phyloP scores from a whole-genome alignment of 1,140 invertebrate species.

The Scylla paramamosain region DNA sequence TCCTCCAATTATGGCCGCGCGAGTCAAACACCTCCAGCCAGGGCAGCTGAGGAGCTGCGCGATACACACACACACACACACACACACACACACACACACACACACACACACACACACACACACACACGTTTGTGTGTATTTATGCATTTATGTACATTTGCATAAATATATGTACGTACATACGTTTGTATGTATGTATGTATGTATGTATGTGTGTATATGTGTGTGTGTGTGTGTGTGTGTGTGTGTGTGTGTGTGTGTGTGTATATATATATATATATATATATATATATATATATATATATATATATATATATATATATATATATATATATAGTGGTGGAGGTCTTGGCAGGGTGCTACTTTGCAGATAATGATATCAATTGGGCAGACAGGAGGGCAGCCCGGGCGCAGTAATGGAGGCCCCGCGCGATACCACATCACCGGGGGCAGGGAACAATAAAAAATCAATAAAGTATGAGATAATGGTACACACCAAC shows the following conservation, averaged over 20 bases:
- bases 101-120: not conserved
- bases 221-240: not conserved
- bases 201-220: slow-evolving; percentile 31
- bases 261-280: slow-evolving; percentile 44
- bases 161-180: slow-evolving; percentile 33
- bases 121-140: slow-evolving; percentile 11
- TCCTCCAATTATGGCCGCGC: too few species aligned
- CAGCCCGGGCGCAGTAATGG: not conserved
- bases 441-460: not conserved
- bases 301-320: slow-evolving; percentile 51
- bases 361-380: not conserved
- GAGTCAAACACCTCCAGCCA: too few species aligned
- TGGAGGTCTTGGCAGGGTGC: not conserved
- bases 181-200: slow-evolving; percentile 19
- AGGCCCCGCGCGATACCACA: not conserved
- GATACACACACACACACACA: not conserved
- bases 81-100: not conserved
- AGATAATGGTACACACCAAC: not conserved
- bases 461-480: slow-evolving; percentile 24
- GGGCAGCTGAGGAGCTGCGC: not conserved
- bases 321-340: slow-evolving; percentile 34
- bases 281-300: slow-evolving; percentile 44
- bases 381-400: not conserved
- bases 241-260: not conserved
- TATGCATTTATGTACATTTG: slow-evolving; percentile 42